Percentiles rank a stretch among this genome's conserved stretches.
Conservation (phyloP, 2,888 invertebrate species). For the Phania funesta region DNA sequence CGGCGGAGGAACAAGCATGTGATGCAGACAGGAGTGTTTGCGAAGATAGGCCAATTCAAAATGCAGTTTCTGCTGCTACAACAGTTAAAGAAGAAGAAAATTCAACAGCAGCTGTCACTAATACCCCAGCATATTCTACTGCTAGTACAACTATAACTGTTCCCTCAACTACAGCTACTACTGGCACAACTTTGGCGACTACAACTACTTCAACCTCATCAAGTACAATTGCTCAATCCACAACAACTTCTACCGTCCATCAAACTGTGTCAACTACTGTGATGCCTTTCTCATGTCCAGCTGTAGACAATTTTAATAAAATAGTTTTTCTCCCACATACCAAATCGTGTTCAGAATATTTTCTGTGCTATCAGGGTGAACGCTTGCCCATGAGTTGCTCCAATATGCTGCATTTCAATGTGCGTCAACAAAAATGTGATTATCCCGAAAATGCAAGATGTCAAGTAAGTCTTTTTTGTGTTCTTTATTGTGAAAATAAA, state of each 20-base stretch:
- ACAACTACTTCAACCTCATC: not conserved
- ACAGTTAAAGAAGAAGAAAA: slow-evolving; percentile 6
- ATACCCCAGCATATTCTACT: slow-evolving; percentile 33
- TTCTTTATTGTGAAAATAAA: not conserved
- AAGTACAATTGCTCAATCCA: not conserved
- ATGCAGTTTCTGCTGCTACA: slow-evolving; percentile 11
- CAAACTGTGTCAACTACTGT: not conserved
- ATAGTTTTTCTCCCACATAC: slow-evolving; percentile 72
- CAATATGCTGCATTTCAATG: slow-evolving; percentile 74
- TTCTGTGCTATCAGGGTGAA: slow-evolving; percentile 74
- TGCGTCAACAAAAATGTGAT: slow-evolving; percentile 73
- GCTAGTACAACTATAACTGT: not conserved
- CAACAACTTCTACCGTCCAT: not conserved
- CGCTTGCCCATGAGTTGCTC: slow-evolving; percentile 75
- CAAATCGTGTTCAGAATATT: slow-evolving; percentile 75
- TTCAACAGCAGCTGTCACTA: slow-evolving; percentile 12
- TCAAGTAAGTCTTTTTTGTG: slow-evolving; percentile 69
- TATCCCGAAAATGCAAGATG: slow-evolving; percentile 74
- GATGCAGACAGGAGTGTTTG: slow-evolving; percentile 63
- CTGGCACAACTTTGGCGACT: not conserved
- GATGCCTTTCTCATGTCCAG: slow-evolving; percentile 69
- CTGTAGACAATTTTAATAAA: slow-evolving; percentile 70
- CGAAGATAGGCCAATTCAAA: slow-evolving; percentile 37
- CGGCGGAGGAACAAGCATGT: slow-evolving; percentile 46
- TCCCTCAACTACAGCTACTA: not conserved